phyloP scores from a whole-genome alignment of 2,888 invertebrate genomes.

The Synergus umbraculus region DNA sequence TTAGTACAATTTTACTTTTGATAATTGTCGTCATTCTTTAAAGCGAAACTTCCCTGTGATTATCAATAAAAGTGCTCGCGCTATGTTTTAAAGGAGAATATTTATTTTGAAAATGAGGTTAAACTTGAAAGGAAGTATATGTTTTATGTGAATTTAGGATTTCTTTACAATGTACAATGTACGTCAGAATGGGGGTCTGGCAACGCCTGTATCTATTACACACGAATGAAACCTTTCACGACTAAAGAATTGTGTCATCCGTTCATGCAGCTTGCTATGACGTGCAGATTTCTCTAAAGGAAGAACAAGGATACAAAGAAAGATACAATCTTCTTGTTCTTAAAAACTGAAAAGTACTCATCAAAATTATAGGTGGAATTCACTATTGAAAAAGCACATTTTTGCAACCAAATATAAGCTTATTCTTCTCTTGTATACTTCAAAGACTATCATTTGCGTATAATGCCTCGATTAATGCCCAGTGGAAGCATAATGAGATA shows the following conservation, averaged over 20 bases:
- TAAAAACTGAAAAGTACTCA: neutral
- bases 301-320: conserved; percentile 20
- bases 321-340: neutral
- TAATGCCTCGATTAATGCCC: neutral
- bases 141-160: conserved; percentile 31
- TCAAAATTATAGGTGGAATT: neutral
- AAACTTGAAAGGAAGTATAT: conserved; percentile 10
- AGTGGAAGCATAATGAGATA: neutral
- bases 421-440: neutral
- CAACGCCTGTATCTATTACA: conserved; percentile 30
- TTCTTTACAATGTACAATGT: conserved; percentile 23
- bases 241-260: conserved; percentile 36
- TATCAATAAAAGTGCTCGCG: conserved; percentile 2
- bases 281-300: conserved; percentile 29
- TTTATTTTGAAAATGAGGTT: conserved; percentile 19
- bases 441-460: neutral
- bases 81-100: neutral
- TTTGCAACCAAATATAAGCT: neutral
- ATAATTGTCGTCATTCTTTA: neutral
- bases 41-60: neutral
- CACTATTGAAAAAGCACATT: neutral
- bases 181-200: conserved; percentile 31
- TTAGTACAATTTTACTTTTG: no score
- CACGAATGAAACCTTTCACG: conserved; percentile 31
- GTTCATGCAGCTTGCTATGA: conserved; percentile 33